Evolutionary conservation across 2,888 invertebrate species (phyloP).

Genomic region (Elmis aenea): DNA sequence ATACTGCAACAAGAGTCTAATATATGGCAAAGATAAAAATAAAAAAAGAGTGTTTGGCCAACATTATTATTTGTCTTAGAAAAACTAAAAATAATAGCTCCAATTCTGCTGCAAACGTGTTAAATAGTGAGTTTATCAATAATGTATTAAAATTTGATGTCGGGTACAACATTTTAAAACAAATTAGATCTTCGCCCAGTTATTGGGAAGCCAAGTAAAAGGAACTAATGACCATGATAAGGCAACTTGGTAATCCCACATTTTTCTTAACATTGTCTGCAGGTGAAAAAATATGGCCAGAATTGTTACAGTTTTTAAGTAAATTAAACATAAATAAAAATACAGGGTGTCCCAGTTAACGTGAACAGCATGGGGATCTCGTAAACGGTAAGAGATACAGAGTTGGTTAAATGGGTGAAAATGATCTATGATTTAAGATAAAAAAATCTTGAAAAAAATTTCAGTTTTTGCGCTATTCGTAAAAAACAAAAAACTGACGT

Average conservation of each 20-base stretch:
- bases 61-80: slow-evolving; percentile 19
- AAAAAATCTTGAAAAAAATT: too few species aligned
- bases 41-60: too few species aligned
- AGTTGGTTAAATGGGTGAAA: too few species aligned
- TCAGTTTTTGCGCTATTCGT: too few species aligned
- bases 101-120: slow-evolving; percentile 4
- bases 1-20: slow-evolving; percentile 14
- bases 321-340: slow-evolving; percentile 8
- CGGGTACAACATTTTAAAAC: slow-evolving; percentile 10
- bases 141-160: slow-evolving; percentile 13
- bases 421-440: too few species aligned
- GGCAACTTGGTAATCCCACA: slow-evolving; percentile 22
- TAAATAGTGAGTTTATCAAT: slow-evolving; percentile 11
- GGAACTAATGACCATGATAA: slow-evolving; percentile 22
- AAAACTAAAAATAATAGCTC: slow-evolving; percentile 10
- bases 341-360: slow-evolving; percentile 5
- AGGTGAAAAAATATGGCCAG: slow-evolving; percentile 20
- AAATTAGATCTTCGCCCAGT: slow-evolving; percentile 16
- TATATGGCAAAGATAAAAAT: slow-evolving; percentile 22
- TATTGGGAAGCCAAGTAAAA: slow-evolving; percentile 24
- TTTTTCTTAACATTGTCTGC: slow-evolving; percentile 22
- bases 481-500: too few species aligned
- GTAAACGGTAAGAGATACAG: too few species aligned
- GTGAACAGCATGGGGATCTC: too few species aligned
- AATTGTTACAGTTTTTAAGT: slow-evolving; percentile 13